Evolutionary conservation across 2,888 invertebrate genomes (phyloP), one percentile per base, ranked within the genome.

Genomic region (Diaphora mendica): DNA sequence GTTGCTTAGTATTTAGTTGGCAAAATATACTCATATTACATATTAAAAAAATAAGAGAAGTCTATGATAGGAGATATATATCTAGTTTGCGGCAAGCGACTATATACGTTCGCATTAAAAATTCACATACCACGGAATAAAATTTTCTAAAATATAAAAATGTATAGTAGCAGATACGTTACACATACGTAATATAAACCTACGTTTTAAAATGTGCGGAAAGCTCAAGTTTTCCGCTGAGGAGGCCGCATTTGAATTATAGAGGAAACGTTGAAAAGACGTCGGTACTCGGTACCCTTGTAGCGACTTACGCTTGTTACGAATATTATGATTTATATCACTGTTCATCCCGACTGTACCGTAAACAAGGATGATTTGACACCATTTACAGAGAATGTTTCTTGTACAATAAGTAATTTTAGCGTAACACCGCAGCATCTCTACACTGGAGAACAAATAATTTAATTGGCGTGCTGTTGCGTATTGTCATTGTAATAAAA

Each of bases 401-500:
- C 84, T 82, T 79, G 82, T 82, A 84, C 82, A 84, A 82, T 86
- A 85, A 83, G 82, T 85, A 87, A 88, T 89, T 88, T 86, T 77
- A 78, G 79, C 82, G 86, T 85, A 77, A 70, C 77, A 72, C 79
- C 51, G 51, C 48, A 23, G 51, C 55, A 26, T 55, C 35, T 55
- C 51, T 78, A 78, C 81, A 78, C 62, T 64, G 81, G 83, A 85
- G 81, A 82, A 82, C 89, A 89, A 91, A 93, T 93, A 93, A 93
- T 93, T 92, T 92, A 92, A 94, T 90, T 90, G 93, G 86, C 86
- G 87, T 85, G 88, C 88, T 89, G 86, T 91, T 91, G 92, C 88
- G 90, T 92, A 93, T 93, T 94, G 92, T 93, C 93, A 89, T 91
- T 90, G 90, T 92, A 91, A 94, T 94, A 92, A 94, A 92, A 92